Conservation (phyloP, 2,113 vertebrate species). For the Genyomyrus donnyi region DNA sequence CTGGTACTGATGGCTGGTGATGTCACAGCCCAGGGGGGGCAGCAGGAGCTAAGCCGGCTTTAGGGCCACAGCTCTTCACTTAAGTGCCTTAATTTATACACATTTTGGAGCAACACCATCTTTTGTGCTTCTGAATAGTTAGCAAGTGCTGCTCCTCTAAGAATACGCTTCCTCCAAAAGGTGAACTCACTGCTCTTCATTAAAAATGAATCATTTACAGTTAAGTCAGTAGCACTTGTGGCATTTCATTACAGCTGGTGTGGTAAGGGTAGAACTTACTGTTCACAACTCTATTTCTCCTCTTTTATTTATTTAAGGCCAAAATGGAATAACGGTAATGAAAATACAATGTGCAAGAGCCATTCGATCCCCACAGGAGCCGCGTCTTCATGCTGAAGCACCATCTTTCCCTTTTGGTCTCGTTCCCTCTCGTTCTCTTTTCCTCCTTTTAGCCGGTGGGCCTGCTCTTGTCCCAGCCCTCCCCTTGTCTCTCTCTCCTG, state of each 20-base stretch:
- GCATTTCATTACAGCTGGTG: not conserved
- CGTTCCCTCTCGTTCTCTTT: not conserved
- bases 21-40: not conserved
- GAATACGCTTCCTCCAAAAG: not conserved
- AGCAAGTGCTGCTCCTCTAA: not conserved
- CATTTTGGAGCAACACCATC: not conserved
- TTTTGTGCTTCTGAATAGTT: not conserved
- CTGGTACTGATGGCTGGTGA: not conserved
- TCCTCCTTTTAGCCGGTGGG: not conserved
- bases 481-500: not conserved
- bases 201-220: not conserved
- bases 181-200: not conserved
- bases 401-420: not conserved
- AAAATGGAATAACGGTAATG: constrained; percentile 2
- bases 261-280: not conserved
- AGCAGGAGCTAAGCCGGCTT: not conserved
- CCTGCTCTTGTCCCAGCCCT: not conserved
- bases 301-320: not conserved
- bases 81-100: not conserved
- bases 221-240: not conserved
- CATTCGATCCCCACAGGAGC: not conserved
- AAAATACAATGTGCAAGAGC: not conserved
- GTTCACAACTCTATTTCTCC: not conserved
- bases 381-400: not conserved
- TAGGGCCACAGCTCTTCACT: not conserved